phyloP scores from a whole-genome alignment of 2,888 invertebrate species.

The Malthinus seriepunctatus region DNA sequence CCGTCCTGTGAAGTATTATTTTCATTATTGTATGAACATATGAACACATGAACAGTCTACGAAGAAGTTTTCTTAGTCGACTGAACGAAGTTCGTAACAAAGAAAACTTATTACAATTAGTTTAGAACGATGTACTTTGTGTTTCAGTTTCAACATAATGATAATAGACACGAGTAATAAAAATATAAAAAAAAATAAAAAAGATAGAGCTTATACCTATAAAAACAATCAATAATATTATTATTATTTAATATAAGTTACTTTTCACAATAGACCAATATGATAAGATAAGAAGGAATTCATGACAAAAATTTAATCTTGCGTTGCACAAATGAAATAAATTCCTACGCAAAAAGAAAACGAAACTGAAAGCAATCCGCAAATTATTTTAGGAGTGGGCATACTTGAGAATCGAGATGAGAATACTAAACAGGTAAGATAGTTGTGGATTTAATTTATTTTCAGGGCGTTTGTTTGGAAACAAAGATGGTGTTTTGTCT shows the following conservation, averaged over 20 bases:
- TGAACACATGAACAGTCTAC: too few species aligned
- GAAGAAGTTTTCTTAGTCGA: slow-evolving; percentile 19
- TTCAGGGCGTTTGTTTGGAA: slow-evolving; percentile 34
- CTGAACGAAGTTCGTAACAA: too few species aligned
- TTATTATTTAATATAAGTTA: slow-evolving; percentile 31
- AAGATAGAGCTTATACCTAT: slow-evolving; percentile 25
- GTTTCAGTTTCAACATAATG: too few species aligned
- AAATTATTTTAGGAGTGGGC: slow-evolving; percentile 46
- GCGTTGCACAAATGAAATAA: slow-evolving; percentile 44
- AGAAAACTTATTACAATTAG: too few species aligned
- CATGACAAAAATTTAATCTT: slow-evolving; percentile 41
- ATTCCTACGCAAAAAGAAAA: slow-evolving; percentile 41
- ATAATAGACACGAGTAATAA: too few species aligned
- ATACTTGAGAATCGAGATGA: slow-evolving; percentile 35
- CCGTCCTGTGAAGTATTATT: too few species aligned
- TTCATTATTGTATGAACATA: too few species aligned
- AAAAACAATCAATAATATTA: slow-evolving; percentile 31
- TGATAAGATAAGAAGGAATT: slow-evolving; percentile 19
- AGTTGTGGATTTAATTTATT: slow-evolving; percentile 39
- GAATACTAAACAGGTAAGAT: slow-evolving; percentile 40
- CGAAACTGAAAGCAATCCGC: slow-evolving; percentile 45
- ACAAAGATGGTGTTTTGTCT: slow-evolving; percentile 42
- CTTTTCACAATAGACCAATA: slow-evolving; percentile 9
- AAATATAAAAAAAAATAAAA: too few species aligned
- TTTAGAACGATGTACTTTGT: too few species aligned